Base-by-base conservation (phyloP, 2,888 invertebrate species). In the Spodoptera exigua region DNA sequence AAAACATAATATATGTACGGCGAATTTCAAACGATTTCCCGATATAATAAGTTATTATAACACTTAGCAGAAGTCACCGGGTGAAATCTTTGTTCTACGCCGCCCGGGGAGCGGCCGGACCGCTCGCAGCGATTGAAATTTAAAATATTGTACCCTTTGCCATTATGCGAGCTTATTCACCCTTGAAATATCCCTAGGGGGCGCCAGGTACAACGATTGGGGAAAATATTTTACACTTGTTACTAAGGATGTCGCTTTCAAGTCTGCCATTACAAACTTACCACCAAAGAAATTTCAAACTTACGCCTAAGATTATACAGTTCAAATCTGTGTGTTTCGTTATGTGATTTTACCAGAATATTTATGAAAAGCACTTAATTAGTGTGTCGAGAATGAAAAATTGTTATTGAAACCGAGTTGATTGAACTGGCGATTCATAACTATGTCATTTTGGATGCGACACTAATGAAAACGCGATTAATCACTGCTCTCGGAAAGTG, bases 71-170 rank as follows among this genome's bases (percentile, higher is more conserved):
- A 91, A 92, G 92, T 93, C 92, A 88, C 85, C 82, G 85, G 86
- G 82, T 86, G 84, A 87, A 92, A 91, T 92, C 92, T 92, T 93
- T 93, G 93, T 93, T 91, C 89, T 85, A 72, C 66, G 80, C 85
- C 88, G 85, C 92, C 90, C 79, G 83, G 85, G 81, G 86, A 83
- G 85, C 70, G 62, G 80, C 79, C 71, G 88, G 94, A 93, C 94
- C 93, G 94, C 94, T 93, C 86, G 91, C 93, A 92, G 93, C 93
- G 93, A 93, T 94, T 93, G 93, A 93, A 94, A 94, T 94, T 94
- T 94, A 93, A 94, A 94, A 94, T 94, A 94, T 94, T 93, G 93
- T 94, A 94, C 94, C 93, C 93, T 93, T 94, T 93, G 92, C 94
- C 91, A 94, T 94, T 94, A 94, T 94, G 89, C 92, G 89, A 91